Percentiles rank a stretch among this genome's conserved stretches.
phyloP scores from a whole-genome alignment of 2,113 vertebrate genomes.

The Petrocephalus zakoni region DNA sequence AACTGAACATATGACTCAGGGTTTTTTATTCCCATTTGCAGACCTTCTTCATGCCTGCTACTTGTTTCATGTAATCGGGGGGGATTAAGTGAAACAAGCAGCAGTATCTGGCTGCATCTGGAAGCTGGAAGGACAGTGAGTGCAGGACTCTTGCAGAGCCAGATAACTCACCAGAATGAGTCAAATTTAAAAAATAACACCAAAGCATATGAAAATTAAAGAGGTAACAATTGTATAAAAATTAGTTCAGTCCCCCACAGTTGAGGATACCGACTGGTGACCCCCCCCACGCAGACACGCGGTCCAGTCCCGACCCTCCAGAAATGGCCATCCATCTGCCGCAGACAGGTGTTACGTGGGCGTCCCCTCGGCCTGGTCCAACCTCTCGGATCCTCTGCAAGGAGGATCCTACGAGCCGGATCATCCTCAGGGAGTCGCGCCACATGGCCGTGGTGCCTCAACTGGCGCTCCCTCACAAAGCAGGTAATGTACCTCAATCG shows the following conservation, averaged over 20 bases:
- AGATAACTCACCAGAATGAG: neutral
- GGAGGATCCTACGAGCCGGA: too few species aligned
- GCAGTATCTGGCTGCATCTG: neutral
- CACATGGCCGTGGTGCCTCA: too few species aligned
- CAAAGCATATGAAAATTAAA: neutral
- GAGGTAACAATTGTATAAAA: neutral
- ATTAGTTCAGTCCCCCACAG: neutral
- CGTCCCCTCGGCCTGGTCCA: too few species aligned
- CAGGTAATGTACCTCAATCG: too few species aligned
- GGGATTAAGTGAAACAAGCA: too few species aligned
- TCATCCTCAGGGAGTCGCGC: too few species aligned
- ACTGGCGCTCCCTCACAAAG: too few species aligned
- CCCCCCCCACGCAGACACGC: too few species aligned
- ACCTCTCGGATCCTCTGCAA: too few species aligned
- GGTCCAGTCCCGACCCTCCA: too few species aligned
- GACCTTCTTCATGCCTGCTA: neutral
- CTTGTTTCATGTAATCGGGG: neutral
- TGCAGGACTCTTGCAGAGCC: neutral
- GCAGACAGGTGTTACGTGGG: too few species aligned
- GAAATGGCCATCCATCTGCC: too few species aligned
- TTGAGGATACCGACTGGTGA: neutral
- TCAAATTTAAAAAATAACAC: neutral
- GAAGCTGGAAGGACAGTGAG: neutral
- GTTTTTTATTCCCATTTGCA: neutral
- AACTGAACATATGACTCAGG: neutral